phyloP scores from a whole-genome alignment of 2,113 vertebrate genomes.

The Trogon surrucura region DNA sequence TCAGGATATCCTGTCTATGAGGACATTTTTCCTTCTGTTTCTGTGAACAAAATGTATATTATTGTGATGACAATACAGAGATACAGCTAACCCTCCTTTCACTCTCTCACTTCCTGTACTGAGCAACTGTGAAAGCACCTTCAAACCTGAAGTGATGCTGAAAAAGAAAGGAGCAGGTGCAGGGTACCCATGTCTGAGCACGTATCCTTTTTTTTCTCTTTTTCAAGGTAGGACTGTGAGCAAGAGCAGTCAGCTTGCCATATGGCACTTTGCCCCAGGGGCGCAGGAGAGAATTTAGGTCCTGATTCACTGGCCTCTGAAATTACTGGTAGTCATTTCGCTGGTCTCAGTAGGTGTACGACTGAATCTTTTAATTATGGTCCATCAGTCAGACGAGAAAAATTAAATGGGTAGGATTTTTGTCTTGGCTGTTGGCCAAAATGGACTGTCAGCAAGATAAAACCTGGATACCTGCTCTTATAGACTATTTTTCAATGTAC shows the following conservation, averaged over 20 bases:
- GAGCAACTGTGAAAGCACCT: not conserved
- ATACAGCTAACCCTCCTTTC: not conserved
- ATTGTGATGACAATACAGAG: not conserved
- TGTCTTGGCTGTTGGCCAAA: not conserved
- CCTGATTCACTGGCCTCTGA: constrained; percentile 2
- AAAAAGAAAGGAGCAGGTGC: constrained; percentile 23
- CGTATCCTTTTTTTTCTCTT: not conserved
- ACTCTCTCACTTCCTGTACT: not conserved
- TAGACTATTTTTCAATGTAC: not conserved
- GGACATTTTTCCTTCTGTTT: not conserved
- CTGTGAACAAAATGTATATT: not conserved
- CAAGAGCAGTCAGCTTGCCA: constrained; percentile 10
- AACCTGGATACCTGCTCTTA: not conserved
- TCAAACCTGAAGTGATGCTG: not conserved
- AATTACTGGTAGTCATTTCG: constrained; percentile 24
- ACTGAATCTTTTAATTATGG: not conserved
- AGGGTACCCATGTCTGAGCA: not conserved
- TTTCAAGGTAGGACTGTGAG: not conserved
- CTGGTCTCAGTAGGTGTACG: not conserved
- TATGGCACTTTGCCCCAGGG: constrained; percentile 22
- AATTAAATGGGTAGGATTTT: not conserved
- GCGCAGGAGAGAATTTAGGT: not conserved
- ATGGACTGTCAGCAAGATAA: not conserved
- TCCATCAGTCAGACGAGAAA: not conserved
- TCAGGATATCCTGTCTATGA: not conserved